Evolutionary conservation across 2,113 vertebrate genomes (phyloP), one percentile per base, ranked within the genome.

Genomic region (Emydocephalus ijimae): DNA sequence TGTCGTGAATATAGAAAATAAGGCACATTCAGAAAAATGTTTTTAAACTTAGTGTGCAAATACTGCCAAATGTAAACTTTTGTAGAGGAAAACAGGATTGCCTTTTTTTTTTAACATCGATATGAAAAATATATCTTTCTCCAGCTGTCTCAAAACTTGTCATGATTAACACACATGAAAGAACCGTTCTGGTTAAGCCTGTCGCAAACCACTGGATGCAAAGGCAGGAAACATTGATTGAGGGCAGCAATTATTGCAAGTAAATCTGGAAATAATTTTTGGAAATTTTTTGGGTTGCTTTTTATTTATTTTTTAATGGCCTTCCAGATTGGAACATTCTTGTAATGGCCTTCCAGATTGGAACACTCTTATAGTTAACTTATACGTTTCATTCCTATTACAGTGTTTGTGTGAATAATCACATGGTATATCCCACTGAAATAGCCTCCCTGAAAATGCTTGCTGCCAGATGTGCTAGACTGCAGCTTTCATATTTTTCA

Each of bases 71-170:
- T 95, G 95, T 92, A 57, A 88, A 92, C 52, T 94, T 93, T 88
- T 48, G 0, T 2, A 89, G 61, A 92, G 56, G 81, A 55, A 93
- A 87, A 93, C 93, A 50, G 91, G 91, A 94, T 81, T 57, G 48
- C 21, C 50, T 92, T 55, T 24, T 56, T 56, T 43, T 96, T 96
- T 96, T 95, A 96, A 93, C 89, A 21, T 26, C 90, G n/a, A 93
- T 87, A 69, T 90, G 90, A 94, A 93, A 48, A 57, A 20, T 3
- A 85, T 15, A 29, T 57, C 43, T 91, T 29, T 91, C 20, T 48
- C 12, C 89, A 50, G 24, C 93, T 45, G 93, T 74, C n/a, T 94
- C 91, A 56, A 88, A 87, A 86, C 10, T 90, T 90, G 95, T 23
- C 45, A 52, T 29, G 45, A 59, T n/a, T 18, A 85, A 50, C 94